Percentiles rank a stretch among this genome's conserved stretches.
Evolutionary conservation across 2,113 vertebrate genomes (phyloP).

Genomic region (Butorides virescens): DNA sequence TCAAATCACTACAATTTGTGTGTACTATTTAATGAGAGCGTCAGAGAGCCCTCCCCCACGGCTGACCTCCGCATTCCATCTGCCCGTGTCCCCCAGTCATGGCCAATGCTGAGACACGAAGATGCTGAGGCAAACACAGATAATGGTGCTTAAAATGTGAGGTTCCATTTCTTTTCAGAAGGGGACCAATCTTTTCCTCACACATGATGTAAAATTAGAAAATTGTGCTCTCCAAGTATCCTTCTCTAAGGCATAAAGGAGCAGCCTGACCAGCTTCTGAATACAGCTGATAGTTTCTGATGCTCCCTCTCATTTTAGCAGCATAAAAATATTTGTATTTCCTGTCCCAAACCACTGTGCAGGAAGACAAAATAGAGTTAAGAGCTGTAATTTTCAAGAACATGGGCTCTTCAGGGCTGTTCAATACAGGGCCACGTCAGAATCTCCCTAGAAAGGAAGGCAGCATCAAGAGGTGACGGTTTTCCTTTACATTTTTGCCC

Average conservation of each 20-base stretch:
- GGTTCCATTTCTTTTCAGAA: background rate
- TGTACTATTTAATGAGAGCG: background rate
- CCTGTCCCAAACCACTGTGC: background rate
- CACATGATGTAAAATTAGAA: background rate
- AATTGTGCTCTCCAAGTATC: background rate
- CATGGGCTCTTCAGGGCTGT: background rate
- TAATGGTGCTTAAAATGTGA: background rate
- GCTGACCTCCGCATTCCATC: background rate
- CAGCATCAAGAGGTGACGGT: background rate
- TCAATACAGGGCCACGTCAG: background rate
- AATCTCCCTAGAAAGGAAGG: background rate
- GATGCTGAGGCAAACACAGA: background rate
- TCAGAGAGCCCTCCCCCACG: background rate
- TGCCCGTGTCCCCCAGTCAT: background rate
- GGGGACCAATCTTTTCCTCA: background rate
- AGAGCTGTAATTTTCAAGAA: background rate
- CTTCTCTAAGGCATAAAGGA: background rate
- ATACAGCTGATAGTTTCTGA: background rate
- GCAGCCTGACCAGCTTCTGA: background rate
- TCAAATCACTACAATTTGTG: background rate
- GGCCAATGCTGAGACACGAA: background rate
- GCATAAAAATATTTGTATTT: background rate
- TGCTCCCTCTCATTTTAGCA: background rate
- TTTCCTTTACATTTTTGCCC: background rate
- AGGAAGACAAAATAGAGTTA: background rate